Evolutionary conservation across 1,140 invertebrate species (phyloP).

Genomic region (Melanaphis sacchari): DNA sequence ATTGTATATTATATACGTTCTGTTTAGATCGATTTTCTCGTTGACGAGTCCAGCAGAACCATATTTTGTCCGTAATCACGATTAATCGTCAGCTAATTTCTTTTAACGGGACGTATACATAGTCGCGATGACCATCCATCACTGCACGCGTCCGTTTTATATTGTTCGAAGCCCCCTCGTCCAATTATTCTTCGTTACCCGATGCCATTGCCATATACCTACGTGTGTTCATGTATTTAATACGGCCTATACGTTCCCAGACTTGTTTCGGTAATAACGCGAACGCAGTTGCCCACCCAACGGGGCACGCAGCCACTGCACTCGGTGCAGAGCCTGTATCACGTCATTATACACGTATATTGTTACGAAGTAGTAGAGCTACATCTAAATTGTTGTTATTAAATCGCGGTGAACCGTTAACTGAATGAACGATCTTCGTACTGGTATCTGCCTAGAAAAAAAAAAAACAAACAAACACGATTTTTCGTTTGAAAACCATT

Average conservation of each 20-base stretch:
- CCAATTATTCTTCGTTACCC: slow-evolving; percentile 10
- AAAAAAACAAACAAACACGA: not conserved
- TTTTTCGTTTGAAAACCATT: not conserved
- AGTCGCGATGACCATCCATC: slow-evolving; percentile 14
- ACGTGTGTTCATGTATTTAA: not conserved
- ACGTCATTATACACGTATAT: not conserved
- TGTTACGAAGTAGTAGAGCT: not conserved
- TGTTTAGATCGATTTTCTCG: not conserved
- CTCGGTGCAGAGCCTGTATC: not conserved
- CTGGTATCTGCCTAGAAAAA: not conserved
- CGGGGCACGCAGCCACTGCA: not conserved
- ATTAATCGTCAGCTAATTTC: slow-evolving; percentile 31
- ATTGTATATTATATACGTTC: not conserved
- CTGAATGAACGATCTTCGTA: not conserved
- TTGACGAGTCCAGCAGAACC: not conserved
- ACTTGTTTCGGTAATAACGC: not conserved
- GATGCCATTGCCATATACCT: not conserved
- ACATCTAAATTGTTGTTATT: not conserved
- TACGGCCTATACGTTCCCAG: not conserved
- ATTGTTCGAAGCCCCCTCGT: not conserved
- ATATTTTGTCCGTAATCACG: slow-evolving; percentile 7
- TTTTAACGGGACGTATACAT: not conserved
- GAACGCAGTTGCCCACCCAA: not conserved
- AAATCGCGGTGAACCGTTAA: not conserved
- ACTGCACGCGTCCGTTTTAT: not conserved